Evolutionary conservation across 2,797 vertebrate genomes (phyloP).

Genomic region (Ctenochaetus hawaiiensis): DNA sequence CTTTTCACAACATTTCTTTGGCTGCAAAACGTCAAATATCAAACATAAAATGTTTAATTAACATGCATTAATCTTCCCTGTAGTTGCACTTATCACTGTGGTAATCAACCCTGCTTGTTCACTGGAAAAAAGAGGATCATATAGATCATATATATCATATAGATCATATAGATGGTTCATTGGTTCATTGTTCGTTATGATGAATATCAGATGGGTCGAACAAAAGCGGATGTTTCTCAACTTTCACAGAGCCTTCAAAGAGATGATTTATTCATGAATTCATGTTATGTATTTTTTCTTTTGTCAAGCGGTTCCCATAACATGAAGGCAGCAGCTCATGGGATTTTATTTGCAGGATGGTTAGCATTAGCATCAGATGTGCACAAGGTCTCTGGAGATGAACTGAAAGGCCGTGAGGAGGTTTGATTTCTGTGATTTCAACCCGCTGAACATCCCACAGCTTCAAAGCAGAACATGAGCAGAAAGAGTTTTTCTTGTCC

Average conservation of each 20-base stretch:
- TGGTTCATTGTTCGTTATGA: neutral
- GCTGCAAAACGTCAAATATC: too few relatives aligned
- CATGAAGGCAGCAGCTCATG: constrained; percentile 6
- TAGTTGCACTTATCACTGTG: too few relatives aligned
- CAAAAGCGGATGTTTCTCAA: neutral
- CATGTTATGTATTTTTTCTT: neutral
- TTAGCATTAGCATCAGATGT: constrained; percentile 19
- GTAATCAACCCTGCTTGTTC: too few relatives aligned
- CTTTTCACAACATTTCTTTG: too few relatives aligned
- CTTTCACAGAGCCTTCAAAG: neutral
- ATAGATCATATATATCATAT: too few relatives aligned
- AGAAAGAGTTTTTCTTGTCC: neutral
- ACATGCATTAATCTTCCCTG: too few relatives aligned
- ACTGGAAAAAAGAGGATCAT: too few relatives aligned
- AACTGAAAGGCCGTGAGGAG: neutral
- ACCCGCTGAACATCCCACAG: neutral
- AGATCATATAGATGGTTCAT: too few relatives aligned
- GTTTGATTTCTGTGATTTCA: constrained; percentile 12
- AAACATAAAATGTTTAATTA: too few relatives aligned
- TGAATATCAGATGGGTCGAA: neutral
- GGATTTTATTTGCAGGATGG: constrained; percentile 14
- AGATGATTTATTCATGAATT: constrained; percentile 13
- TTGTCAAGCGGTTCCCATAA: neutral
- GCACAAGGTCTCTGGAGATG: constrained; percentile 21
- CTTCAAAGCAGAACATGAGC: neutral